These are phyloP conservation scores for Melieria picta DNA, from an alignment of 2,888 invertebrate genomes.

Conservation along the genomic window DNA sequence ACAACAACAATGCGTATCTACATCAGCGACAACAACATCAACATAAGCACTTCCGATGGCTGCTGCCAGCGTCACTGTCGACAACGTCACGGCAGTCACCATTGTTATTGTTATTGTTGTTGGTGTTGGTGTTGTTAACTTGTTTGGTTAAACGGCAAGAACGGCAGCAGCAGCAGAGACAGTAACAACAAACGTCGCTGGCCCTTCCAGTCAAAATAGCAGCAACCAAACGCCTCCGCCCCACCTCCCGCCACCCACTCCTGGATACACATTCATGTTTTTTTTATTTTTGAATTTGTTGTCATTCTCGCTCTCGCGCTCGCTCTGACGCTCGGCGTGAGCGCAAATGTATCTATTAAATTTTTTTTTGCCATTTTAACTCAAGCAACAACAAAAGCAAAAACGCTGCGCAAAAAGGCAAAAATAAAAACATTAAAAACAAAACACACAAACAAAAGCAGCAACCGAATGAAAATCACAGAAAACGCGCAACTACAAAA, in stretches of 20 bases:
- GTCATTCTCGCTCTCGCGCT: slow-evolving; percentile 10
- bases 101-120: slow-evolving; percentile 1
- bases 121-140: slow-evolving; percentile 55
- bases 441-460: no score
- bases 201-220: slow-evolving; percentile 18
- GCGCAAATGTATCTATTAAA: slow-evolving; percentile 33
- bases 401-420: slow-evolving; percentile 3
- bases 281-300: neutral
- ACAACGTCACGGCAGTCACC: no score
- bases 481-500: no score
- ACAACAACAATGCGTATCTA: neutral
- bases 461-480: no score
- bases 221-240: neutral
- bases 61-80: slow-evolving; percentile 7
- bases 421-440: neutral
- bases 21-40: slow-evolving; percentile 17
- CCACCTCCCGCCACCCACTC: neutral
- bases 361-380: slow-evolving; percentile 11
- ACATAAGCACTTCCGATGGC: slow-evolving; percentile 30
- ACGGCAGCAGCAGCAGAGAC: neutral
- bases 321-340: neutral
- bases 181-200: slow-evolving; percentile 15
- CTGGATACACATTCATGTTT: neutral
- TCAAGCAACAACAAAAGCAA: slow-evolving; percentile 3
- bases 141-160: slow-evolving; percentile 48